Evolutionary conservation across 2,113 vertebrate genomes (phyloP), one percentile per base, ranked within the genome.

Genomic region (Tyto alba): DNA sequence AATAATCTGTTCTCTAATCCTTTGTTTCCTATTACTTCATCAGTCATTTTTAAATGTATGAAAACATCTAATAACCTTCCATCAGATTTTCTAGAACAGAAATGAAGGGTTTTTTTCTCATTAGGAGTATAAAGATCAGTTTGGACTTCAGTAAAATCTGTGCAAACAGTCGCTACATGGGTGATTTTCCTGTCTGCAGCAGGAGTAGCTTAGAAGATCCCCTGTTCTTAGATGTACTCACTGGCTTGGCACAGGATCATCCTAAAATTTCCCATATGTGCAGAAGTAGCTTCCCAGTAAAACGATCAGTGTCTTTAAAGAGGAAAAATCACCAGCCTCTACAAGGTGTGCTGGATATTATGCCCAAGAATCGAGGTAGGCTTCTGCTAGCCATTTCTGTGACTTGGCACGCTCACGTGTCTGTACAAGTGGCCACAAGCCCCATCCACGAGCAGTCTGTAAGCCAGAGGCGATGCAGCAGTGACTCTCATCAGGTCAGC

Each of bases 391-490:
- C n/a, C 32, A 22, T 36, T 50, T 18, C 38, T 40, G 48, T 74
- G 40, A 21, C 20, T 43, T 52, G 47, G 11, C 11, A 32, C 11
- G 25, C 26, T 45, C 7, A 15, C 2, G 3, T 16, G 6, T 43
- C 55, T 23, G 25, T 40, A 40, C 25, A 22, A 45, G 63, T 0
- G 3, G 25, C 27, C 67, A 23, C 0, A 0, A 50, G 29, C 21
- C 8, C 18, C 36, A 18, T n/a, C 40, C 62, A 45, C 0, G 0
- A 74, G 48, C 7, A 36, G 25, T 8, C 60, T 0, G 0, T 30
- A 34, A 59, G 26, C 32, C 55, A 56, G 57, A 66, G 56, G 16
- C 2, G 4, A 53, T 0, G 2, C 19, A 23, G n/a, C 32, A 55
- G 27, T 0, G 5, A 27, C 26, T 40, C 48, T 20, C 15, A 16